These are phyloP conservation scores for Caenorhabditis japonica DNA, from an alignment of 2,888 invertebrate species.

Conservation along the genomic window DNA sequence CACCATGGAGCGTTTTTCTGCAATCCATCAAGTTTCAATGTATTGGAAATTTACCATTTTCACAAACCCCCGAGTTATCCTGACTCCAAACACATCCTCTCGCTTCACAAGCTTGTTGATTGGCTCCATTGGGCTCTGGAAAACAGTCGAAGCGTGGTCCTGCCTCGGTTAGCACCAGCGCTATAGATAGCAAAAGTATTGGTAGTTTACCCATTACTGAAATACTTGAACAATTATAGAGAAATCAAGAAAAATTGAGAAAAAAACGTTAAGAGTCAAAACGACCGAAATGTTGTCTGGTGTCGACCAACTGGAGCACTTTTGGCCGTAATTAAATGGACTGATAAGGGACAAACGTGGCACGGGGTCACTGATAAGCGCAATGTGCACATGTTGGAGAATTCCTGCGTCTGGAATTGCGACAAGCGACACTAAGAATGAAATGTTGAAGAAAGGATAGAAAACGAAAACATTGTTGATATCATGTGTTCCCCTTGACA, in stretches of 20 bases:
- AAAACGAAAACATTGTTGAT: no score
- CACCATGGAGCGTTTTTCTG: conserved; percentile 65
- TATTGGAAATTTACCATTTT: no score
- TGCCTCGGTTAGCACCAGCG: conserved; percentile 5
- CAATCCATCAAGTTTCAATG: conserved; percentile 6
- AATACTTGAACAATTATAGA: neutral
- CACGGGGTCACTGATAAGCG: conserved; percentile 37
- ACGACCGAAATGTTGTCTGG: neutral
- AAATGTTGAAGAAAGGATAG: no score
- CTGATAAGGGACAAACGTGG: conserved; percentile 23
- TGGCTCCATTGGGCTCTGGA: conserved; percentile 64
- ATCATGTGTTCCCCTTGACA: no score
- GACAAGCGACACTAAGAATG: no score
- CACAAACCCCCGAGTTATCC: conserved; percentile 32
- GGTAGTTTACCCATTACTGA: conserved; percentile 32
- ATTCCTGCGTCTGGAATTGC: no score
- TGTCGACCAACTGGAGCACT: neutral
- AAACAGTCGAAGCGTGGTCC: conserved; percentile 64
- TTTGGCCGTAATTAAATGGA: neutral
- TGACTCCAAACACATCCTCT: conserved; percentile 68
- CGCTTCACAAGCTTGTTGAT: conserved; percentile 61
- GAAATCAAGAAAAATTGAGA: neutral
- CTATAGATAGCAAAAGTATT: conserved; percentile 14
- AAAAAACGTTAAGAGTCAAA: neutral
- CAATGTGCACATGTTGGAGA: conserved; percentile 21